A percentile compares a stretch with the other conserved stretches of the same genome.
phyloP scores from a whole-genome alignment of 2,888 invertebrate genomes.

The Drosophila emarginata region DNA sequence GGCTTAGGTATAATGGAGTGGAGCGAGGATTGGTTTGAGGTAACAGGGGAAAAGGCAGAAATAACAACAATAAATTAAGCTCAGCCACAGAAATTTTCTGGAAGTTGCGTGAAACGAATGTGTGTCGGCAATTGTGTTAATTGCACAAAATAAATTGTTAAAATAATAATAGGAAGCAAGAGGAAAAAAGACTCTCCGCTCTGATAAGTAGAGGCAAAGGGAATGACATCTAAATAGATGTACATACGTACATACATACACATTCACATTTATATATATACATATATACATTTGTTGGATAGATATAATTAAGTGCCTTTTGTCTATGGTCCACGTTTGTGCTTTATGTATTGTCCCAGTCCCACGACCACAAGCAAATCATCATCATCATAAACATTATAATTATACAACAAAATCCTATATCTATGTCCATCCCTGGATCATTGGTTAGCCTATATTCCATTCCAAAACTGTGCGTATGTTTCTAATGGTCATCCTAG shows the following conservation, averaged over 20 bases:
- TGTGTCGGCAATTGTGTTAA: conserved; percentile 77
- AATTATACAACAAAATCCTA: conserved; percentile 23
- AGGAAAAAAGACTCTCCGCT: conserved; percentile 1
- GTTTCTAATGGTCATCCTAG: conserved; percentile 35
- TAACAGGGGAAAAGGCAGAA: neutral
- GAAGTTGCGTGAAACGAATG: conserved; percentile 69
- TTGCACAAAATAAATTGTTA: conserved; percentile 77
- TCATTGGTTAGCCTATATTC: conserved; percentile 12
- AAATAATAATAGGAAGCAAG: conserved; percentile 64
- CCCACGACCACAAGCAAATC: conserved; percentile 15
- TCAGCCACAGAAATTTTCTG: conserved; percentile 58
- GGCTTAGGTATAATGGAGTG: conserved; percentile 45
- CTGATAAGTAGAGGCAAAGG: neutral
- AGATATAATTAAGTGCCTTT: conserved; percentile 48
- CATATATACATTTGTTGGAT: conserved; percentile 21
- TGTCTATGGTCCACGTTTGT: conserved; percentile 10
- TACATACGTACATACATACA: neutral
- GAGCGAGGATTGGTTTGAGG: neutral
- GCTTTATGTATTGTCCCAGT: conserved; percentile 36
- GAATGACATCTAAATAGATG: conserved; percentile 39
- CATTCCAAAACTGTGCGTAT: conserved; percentile 27
- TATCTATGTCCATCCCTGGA: neutral
- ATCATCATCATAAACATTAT: conserved; percentile 28
- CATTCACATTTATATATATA: neutral
- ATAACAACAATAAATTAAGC: conserved; percentile 73